A percentile compares a stretch with the other conserved stretches of the same genome.
These are phyloP conservation scores for Ceyx erithaca DNA, from an alignment of 2,797 vertebrate genomes.

Conservation along the genomic window DNA sequence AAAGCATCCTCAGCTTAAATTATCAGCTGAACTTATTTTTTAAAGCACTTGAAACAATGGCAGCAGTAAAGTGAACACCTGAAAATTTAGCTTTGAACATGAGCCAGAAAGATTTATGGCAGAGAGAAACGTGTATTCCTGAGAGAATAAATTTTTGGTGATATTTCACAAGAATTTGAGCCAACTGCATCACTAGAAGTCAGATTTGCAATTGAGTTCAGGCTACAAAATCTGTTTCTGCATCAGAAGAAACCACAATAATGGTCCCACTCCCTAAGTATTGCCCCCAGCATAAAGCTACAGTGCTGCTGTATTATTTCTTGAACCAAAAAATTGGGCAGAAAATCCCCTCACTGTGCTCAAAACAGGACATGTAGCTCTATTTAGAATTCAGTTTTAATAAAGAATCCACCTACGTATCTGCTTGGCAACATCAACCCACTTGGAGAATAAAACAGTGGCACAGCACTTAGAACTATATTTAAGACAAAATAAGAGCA, in stretches of 20 bases:
- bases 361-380: not conserved
- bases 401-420: not conserved
- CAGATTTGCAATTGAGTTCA: not conserved
- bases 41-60: not conserved
- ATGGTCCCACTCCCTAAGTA: not conserved
- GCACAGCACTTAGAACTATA: not conserved
- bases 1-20: not conserved
- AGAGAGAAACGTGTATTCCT: not conserved
- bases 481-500: not conserved
- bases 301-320: not conserved
- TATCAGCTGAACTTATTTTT: not conserved
- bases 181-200: not conserved
- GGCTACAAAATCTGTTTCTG: not conserved
- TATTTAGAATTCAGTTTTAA: not conserved
- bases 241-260: not conserved
- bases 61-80: not conserved
- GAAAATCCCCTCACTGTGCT: not conserved
- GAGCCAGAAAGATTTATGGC: not conserved
- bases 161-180: not conserved
- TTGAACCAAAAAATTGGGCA: not conserved
- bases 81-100: not conserved
- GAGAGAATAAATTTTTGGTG: not conserved
- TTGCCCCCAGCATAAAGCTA: not conserved
- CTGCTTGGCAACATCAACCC: not conserved
- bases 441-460: fast-evolving